Evolutionary conservation across 2,113 vertebrate genomes (phyloP).

Genomic region (Plestiodon gilberti): DNA sequence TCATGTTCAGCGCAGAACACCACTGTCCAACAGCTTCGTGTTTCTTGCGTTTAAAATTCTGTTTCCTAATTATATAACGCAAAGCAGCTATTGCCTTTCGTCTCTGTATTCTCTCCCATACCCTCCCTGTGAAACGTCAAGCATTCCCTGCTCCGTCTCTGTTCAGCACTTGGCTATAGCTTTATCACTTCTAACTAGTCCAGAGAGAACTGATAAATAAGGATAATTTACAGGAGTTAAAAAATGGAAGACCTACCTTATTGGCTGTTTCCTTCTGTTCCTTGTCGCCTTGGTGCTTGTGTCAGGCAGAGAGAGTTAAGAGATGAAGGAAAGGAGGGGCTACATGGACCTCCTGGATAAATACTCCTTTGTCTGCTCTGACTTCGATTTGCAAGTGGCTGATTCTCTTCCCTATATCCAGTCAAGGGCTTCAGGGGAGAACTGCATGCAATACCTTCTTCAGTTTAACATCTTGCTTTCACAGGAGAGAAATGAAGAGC

Average conservation of each 20-base stretch:
- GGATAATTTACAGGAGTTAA: slow-evolving; percentile 39
- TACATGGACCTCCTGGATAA: slow-evolving; percentile 61
- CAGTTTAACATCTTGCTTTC: slow-evolving; percentile 20
- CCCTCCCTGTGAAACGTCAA: not conserved
- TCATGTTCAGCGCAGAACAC: not conserved
- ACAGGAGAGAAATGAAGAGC: not conserved
- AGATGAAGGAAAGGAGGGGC: slow-evolving; percentile 55
- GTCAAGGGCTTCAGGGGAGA: slow-evolving; percentile 11
- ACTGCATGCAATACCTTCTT: slow-evolving; percentile 35
- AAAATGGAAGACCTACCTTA: slow-evolving; percentile 63
- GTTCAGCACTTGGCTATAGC: not conserved
- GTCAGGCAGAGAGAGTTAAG: slow-evolving; percentile 55
- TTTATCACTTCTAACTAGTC: not conserved
- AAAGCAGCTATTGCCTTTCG: not conserved
- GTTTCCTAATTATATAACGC: not conserved
- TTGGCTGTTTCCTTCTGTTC: slow-evolving; percentile 40
- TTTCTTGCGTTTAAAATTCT: slow-evolving; percentile 1
- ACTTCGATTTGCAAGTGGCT: slow-evolving; percentile 42
- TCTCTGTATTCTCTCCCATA: not conserved
- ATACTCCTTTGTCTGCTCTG: slow-evolving; percentile 67
- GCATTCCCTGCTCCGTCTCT: not conserved
- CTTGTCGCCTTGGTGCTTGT: slow-evolving; percentile 32
- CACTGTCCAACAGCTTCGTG: not conserved
- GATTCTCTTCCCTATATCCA: slow-evolving; percentile 26
- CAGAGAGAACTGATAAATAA: slow-evolving; percentile 31